Conservation (phyloP, 2,888 invertebrate species). For the Therioaphis trifolii region DNA sequence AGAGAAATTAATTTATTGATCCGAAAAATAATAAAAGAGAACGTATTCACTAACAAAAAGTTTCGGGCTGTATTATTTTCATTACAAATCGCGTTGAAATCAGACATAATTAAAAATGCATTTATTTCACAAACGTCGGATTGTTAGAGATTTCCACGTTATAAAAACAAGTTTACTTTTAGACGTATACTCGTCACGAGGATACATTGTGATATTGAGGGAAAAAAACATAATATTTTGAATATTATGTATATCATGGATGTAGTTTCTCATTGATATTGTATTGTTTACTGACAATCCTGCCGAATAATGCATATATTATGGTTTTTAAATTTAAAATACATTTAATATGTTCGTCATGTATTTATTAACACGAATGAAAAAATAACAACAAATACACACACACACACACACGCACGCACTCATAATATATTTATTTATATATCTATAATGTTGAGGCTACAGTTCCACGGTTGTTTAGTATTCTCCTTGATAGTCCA, state of each 20-base stretch:
- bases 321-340: conserved; percentile 31
- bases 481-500: conserved; percentile 55
- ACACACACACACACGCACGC: too few relatives aligned
- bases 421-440: too few relatives aligned
- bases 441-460: conserved; percentile 20
- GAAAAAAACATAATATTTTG: not conserved
- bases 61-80: not conserved
- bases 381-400: too few relatives aligned
- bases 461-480: conserved; percentile 40
- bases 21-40: not conserved
- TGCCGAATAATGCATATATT: conserved; percentile 7
- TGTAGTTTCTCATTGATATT: not conserved
- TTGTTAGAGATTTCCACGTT: too few relatives aligned
- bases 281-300: conserved; percentile 13
- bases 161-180: too few relatives aligned
- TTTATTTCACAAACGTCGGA: not conserved
- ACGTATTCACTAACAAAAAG: not conserved
- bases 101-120: not conserved
- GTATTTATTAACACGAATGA: conserved; percentile 56
- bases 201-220: too few relatives aligned
- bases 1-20: conserved; percentile 43
- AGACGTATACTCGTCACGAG: too few relatives aligned
- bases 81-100: not conserved
- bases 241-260: not conserved
- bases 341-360: conserved; percentile 40